A percentile compares a stretch with the other conserved stretches of the same genome.
phyloP scores from a whole-genome alignment of 2,113 vertebrate genomes.

The Cephalopterus ornatus region DNA sequence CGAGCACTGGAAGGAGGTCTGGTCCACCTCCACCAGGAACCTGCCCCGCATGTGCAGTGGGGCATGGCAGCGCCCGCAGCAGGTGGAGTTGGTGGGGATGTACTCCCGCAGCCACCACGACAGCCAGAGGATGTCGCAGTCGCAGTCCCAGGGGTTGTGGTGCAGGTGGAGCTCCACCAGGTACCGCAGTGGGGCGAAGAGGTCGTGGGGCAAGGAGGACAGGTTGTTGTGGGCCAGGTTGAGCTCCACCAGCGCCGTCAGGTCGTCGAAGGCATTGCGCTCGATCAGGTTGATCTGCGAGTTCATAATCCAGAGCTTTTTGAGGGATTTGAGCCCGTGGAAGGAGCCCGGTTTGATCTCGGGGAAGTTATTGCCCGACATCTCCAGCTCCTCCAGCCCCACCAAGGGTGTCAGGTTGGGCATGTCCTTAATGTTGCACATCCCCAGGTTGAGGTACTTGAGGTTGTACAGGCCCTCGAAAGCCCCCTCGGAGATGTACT shows the following conservation, averaged over 20 bases:
- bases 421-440: conserved; percentile 95
- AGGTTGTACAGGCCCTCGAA: conserved; percentile 96
- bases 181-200: conserved; percentile 92
- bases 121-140: conserved; percentile 97
- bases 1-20: conserved; percentile 91
- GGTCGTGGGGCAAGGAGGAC: conserved; percentile 94
- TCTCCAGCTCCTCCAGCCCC: conserved; percentile 95
- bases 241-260: conserved; percentile 93
- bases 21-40: conserved; percentile 95
- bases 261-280: conserved; percentile 96
- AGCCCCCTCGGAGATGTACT: conserved; percentile 96
- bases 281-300: conserved; percentile 91
- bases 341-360: conserved; percentile 90
- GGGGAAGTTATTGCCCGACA: conserved; percentile 96
- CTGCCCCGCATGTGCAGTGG: conserved; percentile 89
- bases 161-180: conserved; percentile 96
- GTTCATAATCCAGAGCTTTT: conserved; percentile 99
- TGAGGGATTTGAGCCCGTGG: conserved; percentile 88
- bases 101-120: conserved; percentile 95
- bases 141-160: conserved; percentile 97
- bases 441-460: conserved; percentile 97
- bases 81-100: conserved; percentile 96
- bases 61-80: conserved; percentile 94
- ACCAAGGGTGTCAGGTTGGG: conserved; percentile 89
- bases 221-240: conserved; percentile 99